Conservation (phyloP, 1,140 invertebrate species). For the Nephila pilipes region DNA sequence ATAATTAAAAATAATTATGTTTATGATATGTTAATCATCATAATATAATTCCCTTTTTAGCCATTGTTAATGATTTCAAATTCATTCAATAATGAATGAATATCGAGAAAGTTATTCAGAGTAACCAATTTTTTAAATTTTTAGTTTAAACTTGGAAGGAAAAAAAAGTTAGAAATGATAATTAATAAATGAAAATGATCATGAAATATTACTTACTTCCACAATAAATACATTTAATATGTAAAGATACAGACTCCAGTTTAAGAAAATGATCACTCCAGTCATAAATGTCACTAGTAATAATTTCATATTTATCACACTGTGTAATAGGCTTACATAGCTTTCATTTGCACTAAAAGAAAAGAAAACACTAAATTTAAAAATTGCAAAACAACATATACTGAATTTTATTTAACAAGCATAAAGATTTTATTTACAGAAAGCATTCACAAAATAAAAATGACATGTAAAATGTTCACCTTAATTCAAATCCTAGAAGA, state of each 20-base stretch:
- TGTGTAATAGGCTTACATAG: constrained; percentile 20
- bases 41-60: no score
- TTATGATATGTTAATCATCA: no score
- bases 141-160: not conserved
- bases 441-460: not conserved
- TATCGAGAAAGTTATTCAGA: not conserved
- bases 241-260: constrained; percentile 47
- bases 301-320: constrained; percentile 36
- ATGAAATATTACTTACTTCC: constrained; percentile 15
- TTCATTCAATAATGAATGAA: no score
- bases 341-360: constrained; percentile 47
- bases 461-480: not conserved
- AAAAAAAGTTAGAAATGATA: not conserved
- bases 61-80: no score
- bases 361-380: not conserved
- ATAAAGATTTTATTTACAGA: not conserved
- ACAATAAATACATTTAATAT: constrained; percentile 44
- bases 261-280: constrained; percentile 58
- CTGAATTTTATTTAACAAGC: not conserved
- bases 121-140: not conserved
- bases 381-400: not conserved
- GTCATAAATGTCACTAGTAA: constrained; percentile 23
- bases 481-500: not conserved
- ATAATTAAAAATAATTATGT: no score
- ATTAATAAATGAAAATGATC: no score